Evolutionary conservation across 2,797 vertebrate genomes (phyloP).

Genomic region (Allochrocebus solatus): DNA sequence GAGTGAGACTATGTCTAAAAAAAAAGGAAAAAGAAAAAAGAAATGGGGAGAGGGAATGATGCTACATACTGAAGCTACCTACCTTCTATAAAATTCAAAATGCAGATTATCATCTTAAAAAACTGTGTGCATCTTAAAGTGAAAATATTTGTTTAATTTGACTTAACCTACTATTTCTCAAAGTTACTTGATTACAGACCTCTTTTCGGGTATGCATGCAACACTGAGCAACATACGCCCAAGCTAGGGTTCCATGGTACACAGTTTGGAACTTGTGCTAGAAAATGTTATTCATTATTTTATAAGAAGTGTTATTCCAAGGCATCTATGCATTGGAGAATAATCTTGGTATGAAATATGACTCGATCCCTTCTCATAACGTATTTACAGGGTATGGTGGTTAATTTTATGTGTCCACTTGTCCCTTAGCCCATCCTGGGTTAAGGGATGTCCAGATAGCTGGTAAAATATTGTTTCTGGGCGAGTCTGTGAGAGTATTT

Average conservation of each 20-base stretch:
- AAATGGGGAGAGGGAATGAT: background rate
- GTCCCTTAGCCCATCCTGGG: background rate
- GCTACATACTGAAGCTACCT: background rate
- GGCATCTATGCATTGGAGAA: background rate
- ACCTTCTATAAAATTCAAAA: conserved; percentile 7
- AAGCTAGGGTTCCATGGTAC: background rate
- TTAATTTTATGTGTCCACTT: background rate
- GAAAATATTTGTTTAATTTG: background rate
- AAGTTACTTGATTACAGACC: background rate
- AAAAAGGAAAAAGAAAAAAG: no score
- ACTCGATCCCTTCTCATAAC: background rate
- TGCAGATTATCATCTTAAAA: background rate
- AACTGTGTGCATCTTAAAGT: background rate
- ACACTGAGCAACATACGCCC: background rate
- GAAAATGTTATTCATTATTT: background rate
- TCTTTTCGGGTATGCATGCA: background rate
- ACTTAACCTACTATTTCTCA: background rate
- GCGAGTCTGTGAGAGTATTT: background rate
- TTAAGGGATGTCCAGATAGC: background rate
- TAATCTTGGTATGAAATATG: background rate
- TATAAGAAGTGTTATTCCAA: background rate
- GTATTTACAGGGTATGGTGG: background rate
- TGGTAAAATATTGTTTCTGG: background rate
- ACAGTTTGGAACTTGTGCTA: background rate
- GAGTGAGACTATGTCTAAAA: no score